Percentiles rank a stretch among this genome's conserved stretches.
Evolutionary conservation across 2,113 vertebrate species (phyloP).

Genomic region (Mobula birostris): DNA sequence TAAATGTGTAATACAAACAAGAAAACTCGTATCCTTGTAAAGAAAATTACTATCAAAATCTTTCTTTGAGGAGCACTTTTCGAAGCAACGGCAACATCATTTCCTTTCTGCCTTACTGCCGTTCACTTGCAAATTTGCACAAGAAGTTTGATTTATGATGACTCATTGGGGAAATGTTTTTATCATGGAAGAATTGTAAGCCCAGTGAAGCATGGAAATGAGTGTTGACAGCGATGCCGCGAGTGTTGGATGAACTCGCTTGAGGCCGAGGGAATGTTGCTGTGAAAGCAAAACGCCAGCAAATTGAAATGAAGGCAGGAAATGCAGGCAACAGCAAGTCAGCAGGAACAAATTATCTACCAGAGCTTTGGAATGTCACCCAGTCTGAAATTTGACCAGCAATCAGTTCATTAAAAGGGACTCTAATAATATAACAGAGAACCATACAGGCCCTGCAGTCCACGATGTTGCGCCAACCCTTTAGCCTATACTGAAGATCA

Average conservation of each 20-base stretch:
- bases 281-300: too few species aligned
- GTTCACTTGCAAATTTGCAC: too few species aligned
- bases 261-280: too few species aligned
- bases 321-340: too few species aligned
- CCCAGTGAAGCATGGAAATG: background rate
- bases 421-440: too few species aligned
- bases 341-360: too few species aligned
- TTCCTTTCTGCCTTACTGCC: background rate
- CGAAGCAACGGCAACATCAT: background rate
- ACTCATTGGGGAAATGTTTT: background rate
- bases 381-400: too few species aligned
- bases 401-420: background rate
- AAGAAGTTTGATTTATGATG: background rate
- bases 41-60: background rate
- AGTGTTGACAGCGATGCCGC: background rate
- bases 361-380: too few species aligned
- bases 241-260: background rate
- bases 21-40: background rate
- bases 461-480: too few species aligned
- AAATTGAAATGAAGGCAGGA: too few species aligned
- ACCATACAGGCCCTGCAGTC: too few species aligned
- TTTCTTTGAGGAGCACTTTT: background rate
- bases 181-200: background rate
- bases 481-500: too few species aligned
- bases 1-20: background rate